Percentiles rank a stretch among this genome's conserved stretches.
phyloP scores from a whole-genome alignment of 2,113 vertebrate species.

The Acrocephalus arundinaceus region DNA sequence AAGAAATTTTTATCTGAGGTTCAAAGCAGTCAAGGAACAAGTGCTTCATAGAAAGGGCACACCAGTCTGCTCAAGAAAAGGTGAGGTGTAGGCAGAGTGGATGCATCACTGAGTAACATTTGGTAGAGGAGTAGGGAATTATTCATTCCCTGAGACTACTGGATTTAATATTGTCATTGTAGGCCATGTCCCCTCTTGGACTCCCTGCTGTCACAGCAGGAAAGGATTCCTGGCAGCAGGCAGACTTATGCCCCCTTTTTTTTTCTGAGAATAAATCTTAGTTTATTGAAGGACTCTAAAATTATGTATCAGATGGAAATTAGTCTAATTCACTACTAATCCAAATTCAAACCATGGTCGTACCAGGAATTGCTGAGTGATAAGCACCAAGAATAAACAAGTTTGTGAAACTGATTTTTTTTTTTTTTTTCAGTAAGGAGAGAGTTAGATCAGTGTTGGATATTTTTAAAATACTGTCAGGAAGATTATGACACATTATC shows the following conservation, averaged over 20 bases:
- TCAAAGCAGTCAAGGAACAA: background rate
- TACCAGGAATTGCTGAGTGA: background rate
- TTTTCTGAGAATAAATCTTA: background rate
- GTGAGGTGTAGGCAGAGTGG: background rate
- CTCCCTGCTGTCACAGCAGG: fast-evolving
- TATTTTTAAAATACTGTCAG: constrained; percentile 25
- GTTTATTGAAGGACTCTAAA: background rate
- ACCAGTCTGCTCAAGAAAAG: background rate
- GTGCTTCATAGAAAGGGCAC: background rate
- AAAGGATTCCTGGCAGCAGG: background rate
- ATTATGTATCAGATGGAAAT: background rate
- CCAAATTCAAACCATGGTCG: background rate
- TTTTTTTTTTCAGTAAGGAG: background rate
- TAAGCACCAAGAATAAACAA: background rate
- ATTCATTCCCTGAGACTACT: background rate
- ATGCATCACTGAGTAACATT: background rate
- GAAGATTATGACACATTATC: background rate
- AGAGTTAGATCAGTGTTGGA: background rate
- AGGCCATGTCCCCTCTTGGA: background rate
- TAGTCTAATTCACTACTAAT: background rate
- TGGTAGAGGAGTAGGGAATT: background rate
- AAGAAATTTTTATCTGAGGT: background rate
- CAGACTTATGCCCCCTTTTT: background rate
- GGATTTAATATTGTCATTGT: background rate
- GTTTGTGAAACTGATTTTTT: background rate